These are phyloP conservation scores for Psittacara wagleri DNA, from an alignment of 2,113 vertebrate genomes.

Conservation along the genomic window DNA sequence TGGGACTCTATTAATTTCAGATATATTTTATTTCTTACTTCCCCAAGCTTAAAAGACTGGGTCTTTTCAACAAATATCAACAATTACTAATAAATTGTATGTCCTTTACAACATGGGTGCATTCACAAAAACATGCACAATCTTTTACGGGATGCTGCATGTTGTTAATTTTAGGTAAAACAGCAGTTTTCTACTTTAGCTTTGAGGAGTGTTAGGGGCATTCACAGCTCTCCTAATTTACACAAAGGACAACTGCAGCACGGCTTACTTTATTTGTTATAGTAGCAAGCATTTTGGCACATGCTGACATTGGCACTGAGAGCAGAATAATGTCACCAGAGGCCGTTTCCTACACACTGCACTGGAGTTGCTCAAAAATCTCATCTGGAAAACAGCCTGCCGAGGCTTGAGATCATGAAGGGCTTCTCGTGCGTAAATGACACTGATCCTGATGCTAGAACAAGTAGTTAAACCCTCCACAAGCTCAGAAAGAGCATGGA, in stretches of 20 bases:
- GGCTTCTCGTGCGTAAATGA: not conserved
- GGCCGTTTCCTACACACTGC: slow-evolving; percentile 49
- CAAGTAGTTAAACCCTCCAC: not conserved
- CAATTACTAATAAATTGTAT: not conserved
- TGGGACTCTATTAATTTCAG: not conserved
- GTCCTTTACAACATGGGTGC: not conserved
- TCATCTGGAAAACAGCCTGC: not conserved
- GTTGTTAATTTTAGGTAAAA: not conserved
- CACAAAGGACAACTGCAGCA: not conserved
- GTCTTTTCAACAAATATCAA: not conserved
- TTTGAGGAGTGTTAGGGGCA: not conserved
- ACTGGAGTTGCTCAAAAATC: slow-evolving; percentile 34
- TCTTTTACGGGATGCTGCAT: not conserved
- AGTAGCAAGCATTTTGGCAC: not conserved
- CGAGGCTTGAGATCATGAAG: not conserved
- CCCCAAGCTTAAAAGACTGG: not conserved
- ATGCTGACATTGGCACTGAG: not conserved
- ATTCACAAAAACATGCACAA: not conserved
- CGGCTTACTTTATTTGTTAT: not conserved
- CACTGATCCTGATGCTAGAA: not conserved
- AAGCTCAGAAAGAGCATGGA: not conserved
- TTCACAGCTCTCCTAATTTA: not conserved
- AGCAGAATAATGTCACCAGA: slow-evolving; percentile 34
- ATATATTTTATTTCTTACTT: not conserved
- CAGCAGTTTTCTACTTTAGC: not conserved